Base-by-base conservation (phyloP, 2,888 invertebrate genomes). In the Lottia gigantea region DNA sequence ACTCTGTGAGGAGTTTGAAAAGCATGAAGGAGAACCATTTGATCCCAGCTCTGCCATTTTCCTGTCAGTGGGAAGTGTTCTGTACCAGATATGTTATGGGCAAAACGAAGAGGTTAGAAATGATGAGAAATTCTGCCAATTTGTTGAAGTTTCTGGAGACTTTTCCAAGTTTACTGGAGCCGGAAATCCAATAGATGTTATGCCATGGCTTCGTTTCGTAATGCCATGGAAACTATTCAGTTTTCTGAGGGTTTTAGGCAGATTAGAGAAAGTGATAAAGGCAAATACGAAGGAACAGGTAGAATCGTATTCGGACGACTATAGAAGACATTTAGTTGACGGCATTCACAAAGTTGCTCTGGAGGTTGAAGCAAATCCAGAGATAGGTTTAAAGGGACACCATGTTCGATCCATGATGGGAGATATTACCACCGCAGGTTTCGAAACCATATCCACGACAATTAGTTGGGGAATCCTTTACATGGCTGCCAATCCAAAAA, bases 141-240 rank as follows among this genome's bases (percentile, higher is more conserved):
- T 67, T 7, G 26, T 72, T 6, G 26, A 63, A 1, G 62, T 49
- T 12, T 55, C 64, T 1, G 61, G 45, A 15, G 67, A 65, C 6
- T 71, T 74, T 26, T 15, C 23, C 2, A 66, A 72, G 16, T 70
- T 72, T 23, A 62, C 70, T 46, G 63, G 66, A 0, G 70, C 74
- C 23, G 78, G 77, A 16, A 78, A 77, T 62, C 76, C 75, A 2
- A 65, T 76, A 8, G 76, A 78, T 49, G 71, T 77, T 23, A 74
- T 78, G 72, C 77, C 78, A 1, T 78, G 74, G 76, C 65, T 72
- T 45, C 64, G 74, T 55, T 73, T 67, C 62, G 23, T 77, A 11
- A 70, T 74, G 14, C 74, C 70, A 1, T 49, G 66, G 62, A 72
- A 71, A 63, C 26, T 69, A 15, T 7, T 25, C n/a, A 55, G 64